Conservation (phyloP, 2,888 invertebrate species). For the Clitarchus hookeri region DNA sequence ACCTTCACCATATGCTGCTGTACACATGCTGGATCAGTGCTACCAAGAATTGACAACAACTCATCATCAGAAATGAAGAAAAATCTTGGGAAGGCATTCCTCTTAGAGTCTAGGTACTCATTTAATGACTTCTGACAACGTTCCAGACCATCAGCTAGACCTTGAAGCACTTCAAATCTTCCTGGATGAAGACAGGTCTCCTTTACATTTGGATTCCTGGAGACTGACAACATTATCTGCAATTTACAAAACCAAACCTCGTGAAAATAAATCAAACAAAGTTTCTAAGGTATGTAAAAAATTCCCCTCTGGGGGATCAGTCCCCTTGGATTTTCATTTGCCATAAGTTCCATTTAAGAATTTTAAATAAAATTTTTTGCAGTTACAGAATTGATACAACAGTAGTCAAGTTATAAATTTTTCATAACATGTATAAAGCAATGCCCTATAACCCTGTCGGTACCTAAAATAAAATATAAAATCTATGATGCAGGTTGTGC, state of each 20-base stretch:
- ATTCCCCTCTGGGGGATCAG: neutral
- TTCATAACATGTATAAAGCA: too few relatives aligned
- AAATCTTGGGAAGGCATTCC: slow-evolving; percentile 87
- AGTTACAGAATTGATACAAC: too few relatives aligned
- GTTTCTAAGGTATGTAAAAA: neutral
- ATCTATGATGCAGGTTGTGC: too few relatives aligned
- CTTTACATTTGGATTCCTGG: slow-evolving; percentile 77
- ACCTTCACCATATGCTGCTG: slow-evolving; percentile 94
- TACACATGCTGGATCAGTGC: slow-evolving; percentile 79
- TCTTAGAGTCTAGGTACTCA: slow-evolving; percentile 86
- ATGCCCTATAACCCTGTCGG: too few relatives aligned
- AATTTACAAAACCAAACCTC: slow-evolving; percentile 19
- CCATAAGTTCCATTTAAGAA: too few relatives aligned
- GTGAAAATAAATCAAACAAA: neutral
- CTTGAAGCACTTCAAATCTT: slow-evolving; percentile 74
- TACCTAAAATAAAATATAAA: too few relatives aligned
- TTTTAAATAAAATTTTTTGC: too few relatives aligned
- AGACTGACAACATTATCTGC: slow-evolving; percentile 73
- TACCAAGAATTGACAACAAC: slow-evolving; percentile 84
- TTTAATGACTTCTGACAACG: slow-evolving; percentile 90
- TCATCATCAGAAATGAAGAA: slow-evolving; percentile 95
- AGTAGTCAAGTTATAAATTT: too few relatives aligned
- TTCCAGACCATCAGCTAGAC: slow-evolving; percentile 75
- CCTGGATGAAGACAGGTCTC: slow-evolving; percentile 77
- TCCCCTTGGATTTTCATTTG: too few relatives aligned